Evolutionary conservation across 2,113 vertebrate genomes (phyloP).

Genomic region (Calonectris borealis): DNA sequence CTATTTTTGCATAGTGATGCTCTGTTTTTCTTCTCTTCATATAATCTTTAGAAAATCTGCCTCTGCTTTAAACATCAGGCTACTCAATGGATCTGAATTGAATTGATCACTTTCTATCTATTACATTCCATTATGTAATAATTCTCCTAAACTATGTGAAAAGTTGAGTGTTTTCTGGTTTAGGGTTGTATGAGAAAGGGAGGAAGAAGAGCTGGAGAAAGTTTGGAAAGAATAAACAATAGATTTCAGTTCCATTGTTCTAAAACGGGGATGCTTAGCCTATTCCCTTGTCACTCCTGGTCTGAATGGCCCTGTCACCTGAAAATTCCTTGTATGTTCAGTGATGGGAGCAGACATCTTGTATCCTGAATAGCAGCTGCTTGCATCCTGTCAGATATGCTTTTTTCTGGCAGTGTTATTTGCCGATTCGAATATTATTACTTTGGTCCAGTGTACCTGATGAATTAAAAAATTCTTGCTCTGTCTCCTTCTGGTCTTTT

Average conservation of each 20-base stretch:
- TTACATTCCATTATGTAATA: not conserved
- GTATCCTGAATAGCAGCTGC: not conserved
- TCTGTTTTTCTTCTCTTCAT: not conserved
- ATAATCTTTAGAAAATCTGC: not conserved
- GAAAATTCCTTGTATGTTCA: not conserved
- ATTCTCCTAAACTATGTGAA: not conserved
- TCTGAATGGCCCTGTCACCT: rapidly evolving
- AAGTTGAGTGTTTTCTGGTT: not conserved
- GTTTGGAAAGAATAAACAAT: not conserved
- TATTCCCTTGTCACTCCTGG: not conserved
- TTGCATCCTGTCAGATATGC: not conserved
- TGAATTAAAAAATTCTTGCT: not conserved
- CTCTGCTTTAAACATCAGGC: not conserved
- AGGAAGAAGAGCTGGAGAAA: not conserved
- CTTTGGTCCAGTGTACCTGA: not conserved
- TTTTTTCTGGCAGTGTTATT: not conserved
- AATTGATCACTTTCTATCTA: not conserved
- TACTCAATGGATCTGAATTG: not conserved
- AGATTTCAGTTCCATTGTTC: not conserved
- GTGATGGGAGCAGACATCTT: not conserved
- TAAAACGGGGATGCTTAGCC: not conserved
- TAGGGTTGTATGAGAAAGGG: not conserved
- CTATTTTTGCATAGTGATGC: not conserved
- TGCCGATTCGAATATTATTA: not conserved
- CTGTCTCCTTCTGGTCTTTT: not conserved